Evolutionary conservation across 64 coral and sea anemone species (phyloP).

Genomic region (Dendronephthya gigantea): DNA sequence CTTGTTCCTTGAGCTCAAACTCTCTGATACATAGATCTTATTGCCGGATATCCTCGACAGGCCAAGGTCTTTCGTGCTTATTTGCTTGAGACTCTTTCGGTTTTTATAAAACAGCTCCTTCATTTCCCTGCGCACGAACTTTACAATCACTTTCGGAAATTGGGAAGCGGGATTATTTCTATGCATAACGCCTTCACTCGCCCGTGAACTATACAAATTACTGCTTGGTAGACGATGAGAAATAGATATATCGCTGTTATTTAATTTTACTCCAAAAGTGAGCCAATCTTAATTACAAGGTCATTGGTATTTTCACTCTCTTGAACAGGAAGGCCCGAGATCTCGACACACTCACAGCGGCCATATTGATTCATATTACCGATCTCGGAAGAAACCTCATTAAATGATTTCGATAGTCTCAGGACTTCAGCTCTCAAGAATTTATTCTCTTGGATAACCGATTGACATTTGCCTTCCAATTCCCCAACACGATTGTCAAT

Average conservation of each 20-base stretch:
- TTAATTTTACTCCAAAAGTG: slow-evolving; percentile 15
- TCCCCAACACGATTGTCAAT: not conserved
- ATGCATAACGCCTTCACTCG: not conserved
- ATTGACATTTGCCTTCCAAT: slow-evolving; percentile 2
- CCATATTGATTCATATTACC: slow-evolving; percentile 20
- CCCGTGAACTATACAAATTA: slow-evolving; percentile 13
- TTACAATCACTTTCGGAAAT: slow-evolving; percentile 32
- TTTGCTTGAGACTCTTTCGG: slow-evolving; percentile 17
- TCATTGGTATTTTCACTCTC: slow-evolving; percentile 24
- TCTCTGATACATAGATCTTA: slow-evolving; percentile 31
- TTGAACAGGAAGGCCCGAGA: slow-evolving; percentile 6
- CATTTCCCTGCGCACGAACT: slow-evolving; percentile 11
- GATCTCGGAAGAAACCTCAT: not conserved
- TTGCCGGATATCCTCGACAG: slow-evolving; percentile 22
- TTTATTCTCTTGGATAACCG: slow-evolving; percentile 12
- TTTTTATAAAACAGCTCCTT: slow-evolving; percentile 31
- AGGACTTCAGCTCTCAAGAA: not conserved
- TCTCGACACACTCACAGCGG: slow-evolving; percentile 12
- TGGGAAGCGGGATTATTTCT: not conserved
- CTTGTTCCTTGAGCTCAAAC: slow-evolving; percentile 24
- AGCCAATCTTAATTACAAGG: slow-evolving; percentile 6
- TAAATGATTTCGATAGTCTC: slow-evolving; percentile 17
- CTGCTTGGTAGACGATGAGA: not conserved
- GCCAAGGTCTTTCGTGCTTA: slow-evolving; percentile 21
- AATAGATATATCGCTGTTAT: slow-evolving; percentile 18